These are phyloP conservation scores for Blomia tropicalis DNA, from an alignment of 2,888 invertebrate genomes.

Conservation along the genomic window DNA sequence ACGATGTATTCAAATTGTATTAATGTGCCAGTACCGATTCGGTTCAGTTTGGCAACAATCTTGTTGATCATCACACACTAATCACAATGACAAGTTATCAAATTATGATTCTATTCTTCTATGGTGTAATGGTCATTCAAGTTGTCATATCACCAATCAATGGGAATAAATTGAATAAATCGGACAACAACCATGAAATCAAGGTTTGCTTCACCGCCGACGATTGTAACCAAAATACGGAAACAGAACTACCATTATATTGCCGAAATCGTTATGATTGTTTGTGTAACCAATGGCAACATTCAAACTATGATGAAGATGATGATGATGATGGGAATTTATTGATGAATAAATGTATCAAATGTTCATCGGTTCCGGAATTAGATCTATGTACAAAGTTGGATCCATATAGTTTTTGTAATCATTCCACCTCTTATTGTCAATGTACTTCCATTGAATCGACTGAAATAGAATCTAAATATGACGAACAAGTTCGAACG, in stretches of 20 bases:
- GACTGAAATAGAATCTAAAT: no score
- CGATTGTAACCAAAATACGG: background rate
- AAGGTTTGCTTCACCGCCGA: background rate
- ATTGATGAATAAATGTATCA: background rate
- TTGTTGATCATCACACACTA: no score
- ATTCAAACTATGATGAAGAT: background rate
- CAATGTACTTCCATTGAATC: background rate
- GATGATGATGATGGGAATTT: background rate
- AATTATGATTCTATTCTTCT: no score
- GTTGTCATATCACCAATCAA: no score
- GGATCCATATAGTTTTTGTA: conserved; percentile 9
- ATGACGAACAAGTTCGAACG: background rate
- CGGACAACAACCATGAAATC: background rate
- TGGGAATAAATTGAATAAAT: no score
- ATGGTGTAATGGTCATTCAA: no score
- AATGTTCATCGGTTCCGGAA: background rate
- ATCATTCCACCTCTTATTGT: background rate
- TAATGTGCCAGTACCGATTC: no score
- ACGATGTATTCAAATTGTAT: no score
- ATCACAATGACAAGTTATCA: no score
- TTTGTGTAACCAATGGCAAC: background rate
- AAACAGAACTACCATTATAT: background rate
- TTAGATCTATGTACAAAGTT: background rate
- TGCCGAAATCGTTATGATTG: background rate
- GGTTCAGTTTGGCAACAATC: no score